Percentiles rank a stretch among this genome's conserved stretches.
phyloP scores from a whole-genome alignment of 2,888 invertebrate genomes.

The Cylloceria caligata region DNA sequence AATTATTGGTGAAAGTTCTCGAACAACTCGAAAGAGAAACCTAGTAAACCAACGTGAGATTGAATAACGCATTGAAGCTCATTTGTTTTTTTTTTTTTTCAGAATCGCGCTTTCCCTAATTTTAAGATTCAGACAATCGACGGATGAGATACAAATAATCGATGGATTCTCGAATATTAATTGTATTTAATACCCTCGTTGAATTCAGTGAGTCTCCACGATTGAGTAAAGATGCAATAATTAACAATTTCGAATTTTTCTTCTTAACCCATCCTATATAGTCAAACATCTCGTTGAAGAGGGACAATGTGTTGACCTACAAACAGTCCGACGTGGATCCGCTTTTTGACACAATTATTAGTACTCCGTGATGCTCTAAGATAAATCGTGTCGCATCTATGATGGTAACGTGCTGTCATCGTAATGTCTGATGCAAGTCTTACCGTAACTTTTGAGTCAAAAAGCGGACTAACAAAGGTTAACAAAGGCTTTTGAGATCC shows the following conservation, averaged over 20 bases:
- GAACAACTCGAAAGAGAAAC: neutral
- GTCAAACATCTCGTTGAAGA: too few relatives aligned
- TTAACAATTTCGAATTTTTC: neutral
- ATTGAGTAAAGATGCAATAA: neutral
- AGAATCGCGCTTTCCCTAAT: neutral
- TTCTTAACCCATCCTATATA: too few relatives aligned
- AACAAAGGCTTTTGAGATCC: too few relatives aligned
- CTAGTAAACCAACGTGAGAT: neutral
- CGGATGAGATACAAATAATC: neutral
- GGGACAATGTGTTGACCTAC: too few relatives aligned
- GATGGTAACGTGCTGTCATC: too few relatives aligned
- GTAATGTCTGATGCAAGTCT: too few relatives aligned
- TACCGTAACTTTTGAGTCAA: too few relatives aligned
- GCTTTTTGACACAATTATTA: too few relatives aligned
- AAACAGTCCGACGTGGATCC: too few relatives aligned
- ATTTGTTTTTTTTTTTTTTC: neutral
- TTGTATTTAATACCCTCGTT: neutral
- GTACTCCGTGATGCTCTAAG: too few relatives aligned
- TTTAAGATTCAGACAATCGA: neutral
- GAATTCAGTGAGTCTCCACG: neutral
- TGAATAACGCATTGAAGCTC: neutral
- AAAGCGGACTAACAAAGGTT: too few relatives aligned
- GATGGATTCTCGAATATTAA: neutral
- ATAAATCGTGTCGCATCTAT: too few relatives aligned
- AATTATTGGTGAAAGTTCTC: conserved; percentile 4